These are phyloP conservation scores for Oxyteleia sp. DNA, from an alignment of 2,888 invertebrate genomes.

Conservation along the genomic window DNA sequence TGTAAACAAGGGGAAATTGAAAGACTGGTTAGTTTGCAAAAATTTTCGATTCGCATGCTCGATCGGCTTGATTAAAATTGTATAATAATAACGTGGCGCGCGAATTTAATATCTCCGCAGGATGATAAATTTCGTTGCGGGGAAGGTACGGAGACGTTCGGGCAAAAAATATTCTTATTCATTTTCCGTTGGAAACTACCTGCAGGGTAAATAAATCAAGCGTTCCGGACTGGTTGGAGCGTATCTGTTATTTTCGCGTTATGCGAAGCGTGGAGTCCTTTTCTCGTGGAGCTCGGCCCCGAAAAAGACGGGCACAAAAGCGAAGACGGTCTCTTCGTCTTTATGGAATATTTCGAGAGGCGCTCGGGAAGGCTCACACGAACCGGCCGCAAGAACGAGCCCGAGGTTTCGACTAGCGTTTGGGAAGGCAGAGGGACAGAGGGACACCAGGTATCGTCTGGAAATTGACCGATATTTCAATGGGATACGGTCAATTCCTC, in stretches of 20 bases:
- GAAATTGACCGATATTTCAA: conserved; percentile 59
- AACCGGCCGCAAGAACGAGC: conserved; percentile 16
- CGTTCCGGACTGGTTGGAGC: conserved; percentile 28
- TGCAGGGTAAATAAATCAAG: conserved; percentile 59
- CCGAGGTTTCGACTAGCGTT: neutral
- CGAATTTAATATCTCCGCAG: conserved; percentile 10
- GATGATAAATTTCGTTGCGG: conserved; percentile 11
- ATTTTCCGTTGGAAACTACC: conserved; percentile 46
- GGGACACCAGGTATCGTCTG: too few species aligned
- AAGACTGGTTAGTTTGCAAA: too few species aligned
- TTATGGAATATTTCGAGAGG: conserved; percentile 24
- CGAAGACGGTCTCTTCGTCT: conserved; percentile 19
- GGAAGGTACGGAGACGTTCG: neutral
- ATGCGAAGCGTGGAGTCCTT: conserved; percentile 39
- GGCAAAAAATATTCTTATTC: conserved; percentile 22
- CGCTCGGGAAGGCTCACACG: conserved; percentile 16
- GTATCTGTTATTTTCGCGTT: conserved; percentile 63
- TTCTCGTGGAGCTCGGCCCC: conserved; percentile 32
- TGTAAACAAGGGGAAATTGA: too few species aligned
- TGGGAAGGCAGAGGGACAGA: too few species aligned
- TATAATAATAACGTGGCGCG: neutral
- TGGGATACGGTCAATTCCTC: conserved; percentile 42
- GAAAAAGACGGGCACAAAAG: conserved; percentile 56
- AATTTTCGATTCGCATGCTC: too few species aligned
- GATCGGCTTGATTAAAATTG: conserved; percentile 1